Evolutionary conservation across 2,113 vertebrate species (phyloP).

Genomic region (Periophthalmus modestus): DNA sequence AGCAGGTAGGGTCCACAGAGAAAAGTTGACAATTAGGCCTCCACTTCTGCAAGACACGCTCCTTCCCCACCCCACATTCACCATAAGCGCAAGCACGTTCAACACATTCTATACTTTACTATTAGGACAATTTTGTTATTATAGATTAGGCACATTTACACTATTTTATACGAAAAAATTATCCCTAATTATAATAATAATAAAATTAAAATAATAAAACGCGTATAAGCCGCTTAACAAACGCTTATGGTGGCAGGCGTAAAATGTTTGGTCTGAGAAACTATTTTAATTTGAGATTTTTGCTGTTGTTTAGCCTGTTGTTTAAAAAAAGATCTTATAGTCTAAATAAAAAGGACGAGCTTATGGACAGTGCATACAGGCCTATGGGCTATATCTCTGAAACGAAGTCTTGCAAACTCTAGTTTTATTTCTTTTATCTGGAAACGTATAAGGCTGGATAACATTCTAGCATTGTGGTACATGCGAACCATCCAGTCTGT

Average conservation of each 20-base stretch:
- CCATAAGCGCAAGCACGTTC: not conserved
- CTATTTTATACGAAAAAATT: not conserved
- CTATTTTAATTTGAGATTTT: not conserved
- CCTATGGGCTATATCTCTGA: not conserved
- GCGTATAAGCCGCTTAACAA: not conserved
- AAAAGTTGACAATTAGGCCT: not conserved
- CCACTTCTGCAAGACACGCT: not conserved
- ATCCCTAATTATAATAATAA: not conserved
- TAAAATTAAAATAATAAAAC: not conserved
- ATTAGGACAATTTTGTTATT: not conserved
- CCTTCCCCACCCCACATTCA: not conserved
- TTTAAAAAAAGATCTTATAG: not conserved
- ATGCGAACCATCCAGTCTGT: not conserved
- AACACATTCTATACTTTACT: not conserved
- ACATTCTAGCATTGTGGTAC: not conserved
- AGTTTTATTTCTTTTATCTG: not conserved
- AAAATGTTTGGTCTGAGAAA: not conserved
- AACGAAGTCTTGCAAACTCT: not conserved
- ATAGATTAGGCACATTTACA: not conserved
- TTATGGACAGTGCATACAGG: not conserved
- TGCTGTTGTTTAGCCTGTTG: not conserved
- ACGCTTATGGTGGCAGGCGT: not conserved
- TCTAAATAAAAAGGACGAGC: not conserved
- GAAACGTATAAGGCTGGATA: not conserved
- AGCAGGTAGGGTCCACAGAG: constrained; percentile 53